phyloP scores from a whole-genome alignment of 2,888 invertebrate species.

The Amblyjoppa fuscipennis region DNA sequence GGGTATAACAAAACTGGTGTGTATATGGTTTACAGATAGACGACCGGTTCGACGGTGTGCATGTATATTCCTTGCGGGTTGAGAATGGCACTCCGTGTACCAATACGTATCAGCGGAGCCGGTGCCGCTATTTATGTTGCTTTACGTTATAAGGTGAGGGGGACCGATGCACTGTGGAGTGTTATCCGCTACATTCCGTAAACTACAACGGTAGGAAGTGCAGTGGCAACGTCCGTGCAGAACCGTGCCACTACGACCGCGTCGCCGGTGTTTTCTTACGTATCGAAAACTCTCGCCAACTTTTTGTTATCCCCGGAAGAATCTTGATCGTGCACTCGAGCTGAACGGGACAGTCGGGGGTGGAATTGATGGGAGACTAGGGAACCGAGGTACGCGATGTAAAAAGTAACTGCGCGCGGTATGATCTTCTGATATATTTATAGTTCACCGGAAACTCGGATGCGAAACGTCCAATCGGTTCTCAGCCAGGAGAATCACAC shows the following conservation, averaged over 20 bases:
- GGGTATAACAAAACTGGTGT: slow-evolving; percentile 51
- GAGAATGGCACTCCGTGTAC: slow-evolving; percentile 8
- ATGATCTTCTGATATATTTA: slow-evolving; percentile 20
- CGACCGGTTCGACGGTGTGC: slow-evolving; percentile 9
- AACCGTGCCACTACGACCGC: not conserved
- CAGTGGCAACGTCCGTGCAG: slow-evolving; percentile 8
- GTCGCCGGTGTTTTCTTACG: slow-evolving; percentile 35
- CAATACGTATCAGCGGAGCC: slow-evolving; percentile 43
- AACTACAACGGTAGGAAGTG: slow-evolving; percentile 35
- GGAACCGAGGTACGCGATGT: slow-evolving; percentile 33
- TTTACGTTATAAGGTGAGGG: slow-evolving; percentile 59
- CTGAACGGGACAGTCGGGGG: slow-evolving; percentile 51
- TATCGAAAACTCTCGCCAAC: slow-evolving; percentile 53
- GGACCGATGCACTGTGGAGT: slow-evolving; percentile 55
- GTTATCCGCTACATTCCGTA: slow-evolving; percentile 60
- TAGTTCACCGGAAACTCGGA: not conserved
- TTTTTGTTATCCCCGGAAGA: slow-evolving; percentile 54
- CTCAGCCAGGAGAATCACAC: not conserved
- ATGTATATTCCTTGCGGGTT: slow-evolving; percentile 12
- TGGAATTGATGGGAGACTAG: slow-evolving; percentile 40
- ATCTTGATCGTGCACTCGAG: slow-evolving; percentile 54
- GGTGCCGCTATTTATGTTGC: slow-evolving; percentile 58
- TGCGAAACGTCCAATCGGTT: not conserved
- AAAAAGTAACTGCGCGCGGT: slow-evolving; percentile 23
- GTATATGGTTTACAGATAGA: slow-evolving; percentile 38